phyloP scores from a whole-genome alignment of 2,797 vertebrate species.

The Melanotaenia maccullochi region DNA sequence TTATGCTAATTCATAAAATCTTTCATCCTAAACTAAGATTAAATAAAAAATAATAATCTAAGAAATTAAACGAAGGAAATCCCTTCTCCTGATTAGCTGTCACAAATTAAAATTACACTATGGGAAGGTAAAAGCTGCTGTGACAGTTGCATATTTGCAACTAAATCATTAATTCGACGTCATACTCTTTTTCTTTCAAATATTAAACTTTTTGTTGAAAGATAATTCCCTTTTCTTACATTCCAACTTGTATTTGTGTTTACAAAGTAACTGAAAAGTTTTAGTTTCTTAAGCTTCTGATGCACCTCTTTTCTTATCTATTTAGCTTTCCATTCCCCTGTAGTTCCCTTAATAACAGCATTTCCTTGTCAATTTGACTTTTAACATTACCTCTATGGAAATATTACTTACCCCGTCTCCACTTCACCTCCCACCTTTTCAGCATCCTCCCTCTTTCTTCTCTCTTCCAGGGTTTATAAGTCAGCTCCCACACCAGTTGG shows the following conservation, averaged over 20 bases:
- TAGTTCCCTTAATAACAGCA: constrained; percentile 7
- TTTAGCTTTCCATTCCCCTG: not conserved
- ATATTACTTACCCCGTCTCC: constrained; percentile 60
- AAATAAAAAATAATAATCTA: too few species aligned
- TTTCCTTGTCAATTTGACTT: constrained; percentile 51
- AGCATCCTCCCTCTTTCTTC: constrained; percentile 46
- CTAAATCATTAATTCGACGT: not conserved
- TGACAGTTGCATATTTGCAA: not conserved
- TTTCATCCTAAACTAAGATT: not conserved
- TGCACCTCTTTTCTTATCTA: not conserved
- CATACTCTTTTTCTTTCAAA: not conserved
- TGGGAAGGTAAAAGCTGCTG: not conserved
- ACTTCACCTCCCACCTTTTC: constrained; percentile 38
- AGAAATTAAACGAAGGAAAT: too few species aligned
- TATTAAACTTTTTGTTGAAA: not conserved
- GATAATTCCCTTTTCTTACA: not conserved
- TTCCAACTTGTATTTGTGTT: not conserved
- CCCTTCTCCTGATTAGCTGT: too few species aligned
- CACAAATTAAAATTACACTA: not conserved
- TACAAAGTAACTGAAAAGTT: not conserved
- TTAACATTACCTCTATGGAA: constrained; percentile 61
- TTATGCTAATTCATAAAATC: not conserved
- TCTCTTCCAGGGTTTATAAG: constrained; percentile 63
- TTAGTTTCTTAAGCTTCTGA: not conserved
- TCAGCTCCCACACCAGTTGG: constrained; percentile 32